phyloP scores from a whole-genome alignment of 2,113 vertebrate genomes.

The Struthio camelus region DNA sequence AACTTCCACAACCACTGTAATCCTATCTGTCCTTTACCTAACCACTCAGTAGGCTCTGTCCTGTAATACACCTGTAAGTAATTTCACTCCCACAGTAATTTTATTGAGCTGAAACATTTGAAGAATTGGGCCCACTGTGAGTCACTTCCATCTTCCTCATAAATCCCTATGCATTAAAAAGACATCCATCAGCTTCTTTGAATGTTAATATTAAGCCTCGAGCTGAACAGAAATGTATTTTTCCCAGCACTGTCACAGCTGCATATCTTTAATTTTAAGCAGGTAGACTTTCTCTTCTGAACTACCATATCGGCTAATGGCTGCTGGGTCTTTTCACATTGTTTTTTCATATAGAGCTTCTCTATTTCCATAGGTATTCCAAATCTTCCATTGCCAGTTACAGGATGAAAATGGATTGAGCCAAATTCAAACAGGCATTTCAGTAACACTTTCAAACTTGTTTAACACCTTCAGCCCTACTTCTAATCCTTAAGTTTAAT shows the following conservation, averaged over 20 bases:
- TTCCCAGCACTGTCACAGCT: not conserved
- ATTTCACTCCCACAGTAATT: not conserved
- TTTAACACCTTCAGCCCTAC: constrained; percentile 43
- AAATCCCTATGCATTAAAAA: not conserved
- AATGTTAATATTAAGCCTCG: constrained; percentile 17
- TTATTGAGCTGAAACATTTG: not conserved
- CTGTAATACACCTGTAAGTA: not conserved
- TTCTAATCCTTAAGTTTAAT: constrained; percentile 59
- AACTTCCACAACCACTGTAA: not conserved
- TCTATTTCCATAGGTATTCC: not conserved
- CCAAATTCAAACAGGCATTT: constrained; percentile 47
- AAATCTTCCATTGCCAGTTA: not conserved
- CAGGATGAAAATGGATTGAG: constrained; percentile 10
- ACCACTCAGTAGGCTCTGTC: not conserved
- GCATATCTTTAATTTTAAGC: constrained; percentile 30
- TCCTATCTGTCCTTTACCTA: not conserved
- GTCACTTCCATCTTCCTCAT: not conserved
- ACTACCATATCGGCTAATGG: not conserved
- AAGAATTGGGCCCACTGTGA: not conserved
- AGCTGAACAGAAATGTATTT: constrained; percentile 7
- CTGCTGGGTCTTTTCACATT: not conserved
- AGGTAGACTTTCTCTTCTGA: not conserved
- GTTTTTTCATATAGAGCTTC: not conserved
- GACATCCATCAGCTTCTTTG: not conserved
- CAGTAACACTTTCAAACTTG: constrained; percentile 36